Conservation (phyloP, 1,140 invertebrate genomes). For the Lucilia sericata region DNA sequence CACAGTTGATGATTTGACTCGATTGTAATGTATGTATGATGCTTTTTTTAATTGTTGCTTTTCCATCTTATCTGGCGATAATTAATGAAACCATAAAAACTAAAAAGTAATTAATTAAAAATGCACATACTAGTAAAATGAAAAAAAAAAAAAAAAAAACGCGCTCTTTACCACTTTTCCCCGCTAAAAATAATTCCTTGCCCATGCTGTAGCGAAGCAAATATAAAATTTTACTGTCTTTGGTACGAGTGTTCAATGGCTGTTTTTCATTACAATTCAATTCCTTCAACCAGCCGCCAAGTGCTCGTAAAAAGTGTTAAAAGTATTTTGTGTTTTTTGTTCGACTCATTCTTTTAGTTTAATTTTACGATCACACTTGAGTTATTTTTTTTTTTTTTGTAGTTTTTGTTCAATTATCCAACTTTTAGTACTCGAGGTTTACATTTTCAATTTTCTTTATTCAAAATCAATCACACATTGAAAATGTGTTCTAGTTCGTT, state of each 20-base stretch:
- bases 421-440: neutral
- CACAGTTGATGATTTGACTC: neutral
- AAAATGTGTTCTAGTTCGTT: neutral
- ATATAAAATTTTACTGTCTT: too few relatives aligned
- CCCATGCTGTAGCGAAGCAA: too few relatives aligned
- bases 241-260: neutral
- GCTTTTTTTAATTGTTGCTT: constrained; percentile 48
- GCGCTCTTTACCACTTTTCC: neutral
- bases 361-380: constrained; percentile 19
- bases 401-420: neutral
- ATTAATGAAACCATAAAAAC: constrained; percentile 67
- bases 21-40: neutral
- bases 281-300: neutral
- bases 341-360: neutral
- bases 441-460: neutral
- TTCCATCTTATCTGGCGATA: constrained; percentile 46
- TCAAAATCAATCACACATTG: constrained; percentile 14
- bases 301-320: constrained; percentile 42
- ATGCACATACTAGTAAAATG: constrained; percentile 50
- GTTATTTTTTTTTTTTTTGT: neutral
- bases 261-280: neutral
- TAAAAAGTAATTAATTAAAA: constrained; percentile 66
- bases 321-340: constrained; percentile 29
- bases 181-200: neutral
- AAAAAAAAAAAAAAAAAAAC: neutral